Evolutionary conservation across 92 coral and sea anemone species (phyloP).

Genomic region (Zoanthus sociatus): DNA sequence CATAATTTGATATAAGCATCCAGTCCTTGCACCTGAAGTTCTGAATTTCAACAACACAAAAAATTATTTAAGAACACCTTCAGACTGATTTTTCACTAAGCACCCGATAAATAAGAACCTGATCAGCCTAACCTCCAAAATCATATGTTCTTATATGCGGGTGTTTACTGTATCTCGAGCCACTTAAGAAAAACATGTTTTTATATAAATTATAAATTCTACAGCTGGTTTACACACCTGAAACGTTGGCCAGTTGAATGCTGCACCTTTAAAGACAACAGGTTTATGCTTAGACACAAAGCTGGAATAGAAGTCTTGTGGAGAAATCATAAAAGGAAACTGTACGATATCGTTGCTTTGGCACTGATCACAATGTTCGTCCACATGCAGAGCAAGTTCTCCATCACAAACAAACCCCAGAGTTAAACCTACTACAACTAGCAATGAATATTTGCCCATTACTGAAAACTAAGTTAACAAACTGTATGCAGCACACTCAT

Average conservation of each 20-base stretch:
- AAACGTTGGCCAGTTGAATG: constrained; percentile 59
- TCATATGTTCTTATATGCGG: no score
- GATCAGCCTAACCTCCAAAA: no score
- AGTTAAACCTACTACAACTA: not conserved
- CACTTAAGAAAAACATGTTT: no score
- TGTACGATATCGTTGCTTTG: not conserved
- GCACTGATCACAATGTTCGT: not conserved
- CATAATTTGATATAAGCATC: constrained; percentile 4
- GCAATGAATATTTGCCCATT: not conserved
- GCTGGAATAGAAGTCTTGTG: constrained; percentile 62
- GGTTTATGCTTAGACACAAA: constrained; percentile 61
- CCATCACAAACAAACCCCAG: not conserved
- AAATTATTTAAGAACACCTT: no score
- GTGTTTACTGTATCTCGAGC: no score
- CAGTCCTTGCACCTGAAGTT: no score
- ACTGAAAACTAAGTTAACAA: not conserved
- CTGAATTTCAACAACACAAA: not conserved
- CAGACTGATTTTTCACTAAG: no score
- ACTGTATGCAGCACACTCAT: no score
- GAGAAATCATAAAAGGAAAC: constrained; percentile 64
- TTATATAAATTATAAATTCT: no score
- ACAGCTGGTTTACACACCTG: constrained; percentile 5
- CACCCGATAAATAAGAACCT: no score
- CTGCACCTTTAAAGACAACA: constrained; percentile 39
- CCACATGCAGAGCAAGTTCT: not conserved